These are phyloP conservation scores for Cephus cinctus DNA, from an alignment of 1,140 invertebrate genomes.

Conservation along the genomic window DNA sequence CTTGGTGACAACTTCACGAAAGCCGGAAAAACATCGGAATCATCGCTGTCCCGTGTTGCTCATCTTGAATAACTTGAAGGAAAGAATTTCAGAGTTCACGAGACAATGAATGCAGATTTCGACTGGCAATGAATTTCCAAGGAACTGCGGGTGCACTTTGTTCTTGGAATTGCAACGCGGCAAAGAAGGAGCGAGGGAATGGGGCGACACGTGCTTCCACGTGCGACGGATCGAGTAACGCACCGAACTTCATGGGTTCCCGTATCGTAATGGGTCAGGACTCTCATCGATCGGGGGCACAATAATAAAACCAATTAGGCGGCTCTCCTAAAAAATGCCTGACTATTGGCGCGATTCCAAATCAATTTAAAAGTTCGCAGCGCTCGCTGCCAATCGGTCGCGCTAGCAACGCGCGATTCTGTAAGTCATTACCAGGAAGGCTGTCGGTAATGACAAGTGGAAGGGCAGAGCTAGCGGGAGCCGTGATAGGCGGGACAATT, in stretches of 20 bases:
- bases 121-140: no score
- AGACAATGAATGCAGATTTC: background rate
- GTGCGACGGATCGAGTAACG: no score
- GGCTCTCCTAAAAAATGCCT: slow-evolving; percentile 1
- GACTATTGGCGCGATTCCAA: slow-evolving; percentile 47
- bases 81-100: background rate
- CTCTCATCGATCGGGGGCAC: no score
- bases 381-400: slow-evolving; percentile 34
- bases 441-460: slow-evolving; percentile 38
- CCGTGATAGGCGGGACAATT: slow-evolving; percentile 32
- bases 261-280: no score
- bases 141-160: background rate
- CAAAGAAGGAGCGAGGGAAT: no score
- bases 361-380: slow-evolving; percentile 52
- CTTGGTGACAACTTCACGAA: background rate
- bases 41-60: slow-evolving; percentile 1
- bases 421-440: slow-evolving; percentile 40
- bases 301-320: slow-evolving; percentile 1
- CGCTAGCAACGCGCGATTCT: slow-evolving; percentile 28
- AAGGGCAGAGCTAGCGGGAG: slow-evolving; percentile 17
- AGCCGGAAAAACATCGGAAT: slow-evolving; percentile 4
- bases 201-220: no score
- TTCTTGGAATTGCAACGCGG: no score
- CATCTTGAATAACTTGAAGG: background rate
- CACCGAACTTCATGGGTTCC: no score